Percentiles rank a stretch among this genome's conserved stretches.
phyloP scores from a whole-genome alignment of 1,140 invertebrate species.

The Lasioglossum baleicum region DNA sequence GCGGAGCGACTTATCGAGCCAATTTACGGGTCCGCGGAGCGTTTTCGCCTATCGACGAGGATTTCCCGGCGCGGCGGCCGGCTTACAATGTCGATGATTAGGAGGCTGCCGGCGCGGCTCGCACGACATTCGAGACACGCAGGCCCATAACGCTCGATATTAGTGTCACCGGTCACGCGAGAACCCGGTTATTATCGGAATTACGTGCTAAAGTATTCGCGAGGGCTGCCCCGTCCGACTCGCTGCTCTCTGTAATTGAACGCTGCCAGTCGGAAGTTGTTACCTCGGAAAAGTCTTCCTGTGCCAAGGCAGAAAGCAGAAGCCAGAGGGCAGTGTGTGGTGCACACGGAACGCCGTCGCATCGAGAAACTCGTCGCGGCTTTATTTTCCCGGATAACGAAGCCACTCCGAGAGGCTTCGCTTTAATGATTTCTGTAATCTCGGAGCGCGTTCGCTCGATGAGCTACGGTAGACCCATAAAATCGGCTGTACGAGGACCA shows the following conservation, averaged over 20 bases:
- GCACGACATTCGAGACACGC: slow-evolving; percentile 51
- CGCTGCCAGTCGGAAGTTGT: slow-evolving; percentile 32
- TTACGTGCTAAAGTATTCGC: slow-evolving; percentile 59
- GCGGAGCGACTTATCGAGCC: slow-evolving; percentile 28
- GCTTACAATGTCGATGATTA: slow-evolving; percentile 58
- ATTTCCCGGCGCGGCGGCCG: slow-evolving; percentile 13
- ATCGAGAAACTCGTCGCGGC: background rate
- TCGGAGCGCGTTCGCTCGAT: too few relatives aligned
- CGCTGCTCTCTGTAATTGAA: slow-evolving; percentile 21
- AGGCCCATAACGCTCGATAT: slow-evolving; percentile 53
- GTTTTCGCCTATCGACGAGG: slow-evolving; percentile 32
- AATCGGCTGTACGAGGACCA: too few relatives aligned
- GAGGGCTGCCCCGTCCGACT: slow-evolving; percentile 12
- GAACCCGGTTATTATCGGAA: slow-evolving; percentile 51
- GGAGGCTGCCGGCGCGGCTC: slow-evolving; percentile 30
- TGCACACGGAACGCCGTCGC: background rate
- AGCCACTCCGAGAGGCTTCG: background rate
- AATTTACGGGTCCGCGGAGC: slow-evolving; percentile 36
- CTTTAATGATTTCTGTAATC: too few relatives aligned
- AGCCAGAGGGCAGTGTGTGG: too few relatives aligned
- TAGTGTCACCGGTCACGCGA: slow-evolving; percentile 57
- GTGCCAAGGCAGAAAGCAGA: background rate
- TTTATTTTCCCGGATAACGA: background rate
- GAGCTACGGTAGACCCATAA: too few relatives aligned
- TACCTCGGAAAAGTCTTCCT: background rate